Evolutionary conservation across 2,113 vertebrate genomes (phyloP), one percentile per base, ranked within the genome.

Genomic region (Saguinus imperator): DNA sequence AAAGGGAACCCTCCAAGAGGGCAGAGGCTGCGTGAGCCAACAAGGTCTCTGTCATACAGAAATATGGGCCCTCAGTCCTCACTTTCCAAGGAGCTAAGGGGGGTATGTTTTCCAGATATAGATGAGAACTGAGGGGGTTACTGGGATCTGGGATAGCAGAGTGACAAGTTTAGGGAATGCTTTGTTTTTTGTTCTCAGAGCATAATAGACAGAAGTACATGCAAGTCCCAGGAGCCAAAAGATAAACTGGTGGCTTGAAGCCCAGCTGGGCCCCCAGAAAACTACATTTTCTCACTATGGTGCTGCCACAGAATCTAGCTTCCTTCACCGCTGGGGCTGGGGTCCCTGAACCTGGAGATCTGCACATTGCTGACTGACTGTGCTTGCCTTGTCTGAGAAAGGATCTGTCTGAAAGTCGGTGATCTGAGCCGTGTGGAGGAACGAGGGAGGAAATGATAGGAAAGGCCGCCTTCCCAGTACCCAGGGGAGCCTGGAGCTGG

Each of bases 221-320:
- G 64, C 37, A 8, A 43, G 80, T 40, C 48, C 66, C 4, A 1
- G 40, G 45, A n/a, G 17, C 61, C 20, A 27, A 72, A 37, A 66
- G 75, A 2, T 10, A 6, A 43, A 4, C 1, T 0, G 4, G 37
- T 0, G 2, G 29, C 57, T 48, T 32, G 8, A 35, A 76, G 27
- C 40, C 72, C 45, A 35, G 35, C 8, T 18, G 29, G 21, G 57
- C 40, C 45, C 75, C 58, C 7, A 14, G 17, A 17, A 27, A 55
- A 5, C 45, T 29, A 25, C 8, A 5, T 23, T 9, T 6, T 13
- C n/a, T 23, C 50, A 52, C 14, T 1, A 16, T 25, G 76, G 14
- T 1, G 1, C 23, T 40, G 12, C 14, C 43, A 25, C 6, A 57
- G 85, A 6, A 40, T 43, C 37, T 3, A 9, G 35, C 29, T 72